Conservation (phyloP, 2,113 vertebrate genomes). For the Equus quagga region DNA sequence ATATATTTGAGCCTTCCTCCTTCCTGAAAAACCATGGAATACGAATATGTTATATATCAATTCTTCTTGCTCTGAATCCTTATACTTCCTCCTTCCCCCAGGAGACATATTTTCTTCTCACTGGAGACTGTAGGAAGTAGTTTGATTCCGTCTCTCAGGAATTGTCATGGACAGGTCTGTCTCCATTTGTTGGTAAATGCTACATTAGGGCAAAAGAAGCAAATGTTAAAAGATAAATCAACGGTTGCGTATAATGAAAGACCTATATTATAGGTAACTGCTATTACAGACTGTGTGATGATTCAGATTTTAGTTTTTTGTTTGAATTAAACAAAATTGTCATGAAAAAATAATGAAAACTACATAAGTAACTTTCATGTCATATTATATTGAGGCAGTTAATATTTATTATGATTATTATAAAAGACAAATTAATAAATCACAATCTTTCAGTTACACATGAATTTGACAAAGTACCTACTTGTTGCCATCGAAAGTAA, state of each 20-base stretch:
- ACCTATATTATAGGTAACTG: neutral
- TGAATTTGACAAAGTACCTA: no score
- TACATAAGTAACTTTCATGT: no score
- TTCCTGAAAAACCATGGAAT: neutral
- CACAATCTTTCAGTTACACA: no score
- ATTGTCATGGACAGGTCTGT: neutral
- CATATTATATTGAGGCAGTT: no score
- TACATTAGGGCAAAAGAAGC: neutral
- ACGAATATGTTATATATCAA: neutral
- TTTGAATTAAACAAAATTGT: no score
- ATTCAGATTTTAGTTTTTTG: no score
- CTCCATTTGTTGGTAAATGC: neutral
- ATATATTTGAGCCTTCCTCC: neutral
- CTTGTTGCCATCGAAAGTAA: no score
- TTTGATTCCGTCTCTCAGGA: neutral
- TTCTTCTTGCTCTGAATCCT: neutral
- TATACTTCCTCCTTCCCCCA: neutral
- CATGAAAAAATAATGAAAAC: no score
- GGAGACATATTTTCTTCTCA: neutral
- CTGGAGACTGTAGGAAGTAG: neutral
- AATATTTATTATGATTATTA: no score
- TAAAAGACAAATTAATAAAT: no score
- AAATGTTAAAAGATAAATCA: neutral
- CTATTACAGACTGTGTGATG: neutral
- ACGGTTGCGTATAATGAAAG: neutral